Conservation (phyloP, 1,140 invertebrate genomes). For the Nebria ingens region DNA sequence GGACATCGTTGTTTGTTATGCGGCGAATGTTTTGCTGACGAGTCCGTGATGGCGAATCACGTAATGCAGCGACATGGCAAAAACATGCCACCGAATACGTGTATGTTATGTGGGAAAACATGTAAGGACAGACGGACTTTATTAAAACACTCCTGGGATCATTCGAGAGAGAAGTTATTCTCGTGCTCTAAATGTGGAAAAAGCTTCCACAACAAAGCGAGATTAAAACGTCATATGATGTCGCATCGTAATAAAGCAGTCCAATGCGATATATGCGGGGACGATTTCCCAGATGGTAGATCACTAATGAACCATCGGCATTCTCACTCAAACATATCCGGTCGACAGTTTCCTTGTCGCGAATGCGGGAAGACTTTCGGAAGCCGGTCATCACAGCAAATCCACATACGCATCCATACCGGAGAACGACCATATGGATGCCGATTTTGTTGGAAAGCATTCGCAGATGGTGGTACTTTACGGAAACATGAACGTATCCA, state of each 20-base stretch:
- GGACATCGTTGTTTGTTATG: constrained; percentile 52
- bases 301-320: constrained; percentile 59
- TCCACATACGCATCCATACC: constrained; percentile 81
- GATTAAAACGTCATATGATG: constrained; percentile 50
- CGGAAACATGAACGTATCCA: constrained; percentile 97
- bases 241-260: constrained; percentile 60
- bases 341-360: constrained; percentile 68
- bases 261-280: constrained; percentile 56
- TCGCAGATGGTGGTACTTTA: constrained; percentile 94
- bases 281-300: constrained; percentile 58
- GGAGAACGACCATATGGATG: constrained; percentile 55
- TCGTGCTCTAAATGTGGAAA: constrained; percentile 55
- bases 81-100: constrained; percentile 46
- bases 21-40: constrained; percentile 47
- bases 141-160: constrained; percentile 55
- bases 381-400: constrained; percentile 83
- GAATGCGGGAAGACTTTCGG: constrained; percentile 78
- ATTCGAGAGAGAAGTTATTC: constrained; percentile 42
- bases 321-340: constrained; percentile 48
- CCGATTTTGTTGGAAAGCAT: constrained; percentile 96
- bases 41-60: constrained; percentile 44
- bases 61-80: constrained; percentile 43
- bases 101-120: constrained; percentile 46
- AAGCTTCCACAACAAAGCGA: constrained; percentile 58
- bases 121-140: constrained; percentile 58